These are phyloP conservation scores for Lateolabrax maculatus DNA, from an alignment of 2,797 vertebrate genomes.

Conservation along the genomic window DNA sequence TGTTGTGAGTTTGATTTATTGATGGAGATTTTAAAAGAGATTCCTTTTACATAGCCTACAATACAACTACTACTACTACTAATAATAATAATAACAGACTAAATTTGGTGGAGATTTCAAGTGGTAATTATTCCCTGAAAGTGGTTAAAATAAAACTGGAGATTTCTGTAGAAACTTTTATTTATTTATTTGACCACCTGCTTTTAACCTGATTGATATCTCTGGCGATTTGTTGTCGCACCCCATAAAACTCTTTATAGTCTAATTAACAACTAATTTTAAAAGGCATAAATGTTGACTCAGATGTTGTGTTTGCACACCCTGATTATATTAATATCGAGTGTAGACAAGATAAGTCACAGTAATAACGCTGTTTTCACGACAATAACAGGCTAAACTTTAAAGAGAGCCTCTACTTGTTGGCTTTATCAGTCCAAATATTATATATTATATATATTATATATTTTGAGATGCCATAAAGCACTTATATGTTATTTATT, in stretches of 20 bases:
- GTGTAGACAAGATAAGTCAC: too few relatives aligned
- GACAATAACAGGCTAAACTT: neutral
- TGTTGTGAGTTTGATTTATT: constrained; percentile 28
- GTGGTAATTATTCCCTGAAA: neutral
- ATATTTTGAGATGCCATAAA: neutral
- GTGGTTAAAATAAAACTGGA: neutral
- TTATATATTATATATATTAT: too few relatives aligned
- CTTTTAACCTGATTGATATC: neutral
- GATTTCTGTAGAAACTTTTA: neutral
- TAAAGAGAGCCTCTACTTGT: neutral
- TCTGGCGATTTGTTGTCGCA: neutral
- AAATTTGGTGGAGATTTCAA: neutral
- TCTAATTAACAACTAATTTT: neutral
- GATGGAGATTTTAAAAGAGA: constrained; percentile 1
- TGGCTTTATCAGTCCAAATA: neutral
- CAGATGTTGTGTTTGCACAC: neutral
- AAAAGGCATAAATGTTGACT: neutral
- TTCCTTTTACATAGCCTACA: neutral
- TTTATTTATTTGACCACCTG: neutral
- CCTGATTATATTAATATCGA: neutral
- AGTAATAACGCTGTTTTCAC: neutral
- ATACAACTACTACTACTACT: too few relatives aligned
- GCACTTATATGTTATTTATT: neutral
- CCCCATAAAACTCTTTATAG: neutral
- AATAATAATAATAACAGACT: constrained; percentile 7